phyloP scores from a whole-genome alignment of 2,113 vertebrate species.

The Quiscalus mexicanus region DNA sequence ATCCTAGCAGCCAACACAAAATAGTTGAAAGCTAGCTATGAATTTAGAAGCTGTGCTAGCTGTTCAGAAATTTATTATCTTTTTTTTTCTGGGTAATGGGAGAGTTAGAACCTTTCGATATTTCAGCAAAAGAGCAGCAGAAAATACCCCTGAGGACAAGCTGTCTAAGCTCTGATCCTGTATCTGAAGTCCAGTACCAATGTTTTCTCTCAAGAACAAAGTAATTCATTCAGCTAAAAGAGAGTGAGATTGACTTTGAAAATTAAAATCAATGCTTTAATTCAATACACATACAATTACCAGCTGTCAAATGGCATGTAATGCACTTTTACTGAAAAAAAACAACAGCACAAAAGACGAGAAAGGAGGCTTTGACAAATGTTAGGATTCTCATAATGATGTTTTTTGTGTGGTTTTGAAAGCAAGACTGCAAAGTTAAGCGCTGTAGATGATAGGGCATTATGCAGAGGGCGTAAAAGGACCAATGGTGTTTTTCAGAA shows the following conservation, averaged over 20 bases:
- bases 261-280: constrained; percentile 67
- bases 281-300: constrained; percentile 61
- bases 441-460: constrained; percentile 11
- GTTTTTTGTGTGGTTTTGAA: constrained; percentile 27
- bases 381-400: constrained; percentile 16
- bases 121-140: neutral
- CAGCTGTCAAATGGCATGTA: constrained; percentile 37
- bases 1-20: neutral
- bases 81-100: neutral
- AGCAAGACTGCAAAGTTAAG: constrained; percentile 35
- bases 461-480: constrained; percentile 8
- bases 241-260: constrained; percentile 53
- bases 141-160: neutral
- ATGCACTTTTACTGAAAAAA: constrained; percentile 37
- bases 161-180: neutral
- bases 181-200: constrained; percentile 32
- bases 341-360: neutral
- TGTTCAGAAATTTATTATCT: neutral
- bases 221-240: constrained; percentile 51
- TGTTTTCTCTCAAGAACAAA: constrained; percentile 42
- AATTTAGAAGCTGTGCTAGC: constrained; percentile 21
- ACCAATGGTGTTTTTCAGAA: constrained; percentile 6
- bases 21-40: constrained; percentile 32
- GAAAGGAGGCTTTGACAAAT: constrained; percentile 51
- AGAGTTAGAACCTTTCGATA: neutral